These are phyloP conservation scores for Ischnus inquisitorius DNA, from an alignment of 2,888 invertebrate species.

Conservation along the genomic window DNA sequence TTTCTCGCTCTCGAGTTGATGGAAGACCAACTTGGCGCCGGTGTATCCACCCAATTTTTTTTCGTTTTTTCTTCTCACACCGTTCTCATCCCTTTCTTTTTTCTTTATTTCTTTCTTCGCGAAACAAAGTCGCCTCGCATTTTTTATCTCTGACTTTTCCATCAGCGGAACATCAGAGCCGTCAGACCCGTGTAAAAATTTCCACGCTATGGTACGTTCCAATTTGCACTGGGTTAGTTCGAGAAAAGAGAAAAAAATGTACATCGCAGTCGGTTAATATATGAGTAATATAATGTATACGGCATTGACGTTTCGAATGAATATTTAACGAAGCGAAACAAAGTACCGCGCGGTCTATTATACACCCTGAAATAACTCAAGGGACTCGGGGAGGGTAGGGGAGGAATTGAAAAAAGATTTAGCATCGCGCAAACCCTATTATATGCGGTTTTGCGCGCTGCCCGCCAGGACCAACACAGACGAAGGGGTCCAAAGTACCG, in stretches of 20 bases:
- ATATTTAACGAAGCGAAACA: constrained; percentile 29
- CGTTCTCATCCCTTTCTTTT: constrained; percentile 22
- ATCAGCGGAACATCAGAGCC: background rate
- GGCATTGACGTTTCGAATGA: constrained; percentile 3
- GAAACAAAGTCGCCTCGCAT: background rate
- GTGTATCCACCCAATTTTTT: constrained; percentile 43
- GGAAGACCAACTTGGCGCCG: constrained; percentile 45
- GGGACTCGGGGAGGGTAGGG: background rate
- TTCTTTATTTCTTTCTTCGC: constrained; percentile 20
- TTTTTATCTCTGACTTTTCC: constrained; percentile 4
- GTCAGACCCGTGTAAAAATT: constrained; percentile 4
- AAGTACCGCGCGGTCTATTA: background rate
- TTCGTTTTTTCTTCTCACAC: constrained; percentile 17
- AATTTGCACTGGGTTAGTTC: background rate
- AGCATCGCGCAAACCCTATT: constrained; percentile 19
- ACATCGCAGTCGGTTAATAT: background rate
- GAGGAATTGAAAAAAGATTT: constrained; percentile 28
- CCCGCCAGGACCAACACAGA: constrained; percentile 4
- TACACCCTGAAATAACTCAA: background rate
- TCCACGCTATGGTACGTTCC: background rate
- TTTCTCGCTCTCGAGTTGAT: constrained; percentile 18
- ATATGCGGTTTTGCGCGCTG: constrained; percentile 25
- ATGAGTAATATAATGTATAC: background rate
- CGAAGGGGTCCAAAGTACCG: constrained; percentile 13
- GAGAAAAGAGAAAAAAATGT: background rate